Conservation (phyloP, 2,113 vertebrate species). For the Scytalopus superciliaris region DNA sequence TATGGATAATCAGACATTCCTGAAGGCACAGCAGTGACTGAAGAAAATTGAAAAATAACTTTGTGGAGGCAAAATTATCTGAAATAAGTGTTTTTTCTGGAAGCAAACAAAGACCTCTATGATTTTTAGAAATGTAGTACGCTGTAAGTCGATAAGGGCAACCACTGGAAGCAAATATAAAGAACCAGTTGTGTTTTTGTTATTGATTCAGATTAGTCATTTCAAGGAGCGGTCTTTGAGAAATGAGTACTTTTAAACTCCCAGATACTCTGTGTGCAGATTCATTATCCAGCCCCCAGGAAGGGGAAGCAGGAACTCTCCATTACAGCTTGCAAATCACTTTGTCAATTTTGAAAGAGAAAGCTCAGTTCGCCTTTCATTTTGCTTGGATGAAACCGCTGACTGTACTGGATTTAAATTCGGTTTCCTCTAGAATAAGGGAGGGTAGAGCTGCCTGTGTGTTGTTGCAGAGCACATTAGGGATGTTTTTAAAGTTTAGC, state of each 20-base stretch:
- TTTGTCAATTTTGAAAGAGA: background rate
- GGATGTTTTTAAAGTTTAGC: background rate
- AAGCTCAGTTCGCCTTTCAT: background rate
- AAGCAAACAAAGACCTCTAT: background rate
- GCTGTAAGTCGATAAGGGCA: background rate
- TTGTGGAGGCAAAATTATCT: background rate
- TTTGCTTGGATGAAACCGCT: background rate
- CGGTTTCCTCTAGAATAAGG: background rate
- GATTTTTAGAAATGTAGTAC: background rate
- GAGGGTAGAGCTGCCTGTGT: background rate
- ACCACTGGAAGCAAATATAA: slow-evolving; percentile 1
- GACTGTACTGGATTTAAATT: background rate
- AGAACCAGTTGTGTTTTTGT: background rate
- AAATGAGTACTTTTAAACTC: background rate
- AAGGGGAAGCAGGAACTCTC: background rate
- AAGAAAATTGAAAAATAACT: slow-evolving; percentile 46
- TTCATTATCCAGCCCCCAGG: background rate
- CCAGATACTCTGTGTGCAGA: background rate
- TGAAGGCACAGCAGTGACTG: background rate
- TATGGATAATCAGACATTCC: slow-evolving; percentile 26
- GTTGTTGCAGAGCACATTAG: background rate
- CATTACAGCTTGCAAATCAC: background rate
- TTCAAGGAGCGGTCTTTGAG: background rate
- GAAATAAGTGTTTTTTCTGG: slow-evolving; percentile 14
- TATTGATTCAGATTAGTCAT: background rate